Base-by-base conservation (phyloP, 2,797 vertebrate species). In the Parauchenoglanis punctatus region DNA sequence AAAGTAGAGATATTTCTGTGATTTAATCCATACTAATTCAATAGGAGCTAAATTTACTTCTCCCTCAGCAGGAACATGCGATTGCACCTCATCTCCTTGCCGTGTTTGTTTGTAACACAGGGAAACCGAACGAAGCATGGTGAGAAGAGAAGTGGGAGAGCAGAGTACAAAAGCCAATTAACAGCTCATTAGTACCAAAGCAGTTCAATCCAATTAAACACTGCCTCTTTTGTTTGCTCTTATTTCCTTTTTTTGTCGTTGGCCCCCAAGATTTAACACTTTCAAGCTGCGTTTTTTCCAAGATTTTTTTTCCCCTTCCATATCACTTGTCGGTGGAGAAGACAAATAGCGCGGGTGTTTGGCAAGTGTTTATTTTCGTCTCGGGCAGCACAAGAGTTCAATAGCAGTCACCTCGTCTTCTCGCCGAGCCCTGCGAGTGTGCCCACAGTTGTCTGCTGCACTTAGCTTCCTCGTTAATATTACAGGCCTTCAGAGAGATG, bases 101-200 rank as follows among this genome's bases (percentile, higher is more conserved):
- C n/a, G 7, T 81, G 70, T 76, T 85, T 86, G 86, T 82, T 81
- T 65, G 20, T 77, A 72, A 87, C 78, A 35, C 54, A 76, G 83
- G 85, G 80, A 90, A 93, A 77, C 90, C 89, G 93, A 94, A 89
- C 75, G 61, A 68, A 85, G 84, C 84, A 89, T 56, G 35, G 83
- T 89, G 89, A 87, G 17, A 87, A 82, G 88, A 89, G 88, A 89
- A 90, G 87, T 40, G 86, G 85, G 84, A 87, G 90, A 92, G 90
- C 90, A 83, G 90, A 95, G 92, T 90, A 92, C 90, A 89, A 92
- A 90, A 93, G 93, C 90, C 94, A 94, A 95, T 96, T 95, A 95
- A 92, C 93, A 92, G 92, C 92, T 94, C 92, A 92, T 95, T 94
- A 94, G 91, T 93, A 93, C 88, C 90, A 93, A 91, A 93, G 92